These are phyloP conservation scores for Thalassaphorura encarpata DNA, from an alignment of 1,140 invertebrate genomes.

Conservation along the genomic window DNA sequence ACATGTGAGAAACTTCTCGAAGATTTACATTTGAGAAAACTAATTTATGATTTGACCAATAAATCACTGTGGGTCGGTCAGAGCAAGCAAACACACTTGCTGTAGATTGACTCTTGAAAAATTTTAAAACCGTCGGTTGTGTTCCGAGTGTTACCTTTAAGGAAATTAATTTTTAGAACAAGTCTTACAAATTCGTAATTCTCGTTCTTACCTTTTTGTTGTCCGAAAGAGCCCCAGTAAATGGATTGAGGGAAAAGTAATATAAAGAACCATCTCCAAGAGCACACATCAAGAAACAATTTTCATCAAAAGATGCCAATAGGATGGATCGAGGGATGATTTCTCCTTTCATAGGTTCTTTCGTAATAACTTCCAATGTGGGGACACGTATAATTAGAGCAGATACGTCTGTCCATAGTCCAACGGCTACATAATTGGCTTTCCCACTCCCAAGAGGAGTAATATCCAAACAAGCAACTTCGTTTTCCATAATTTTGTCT, in stretches of 20 bases:
- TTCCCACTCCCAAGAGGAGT: conserved; percentile 58
- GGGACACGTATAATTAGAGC: conserved; percentile 73
- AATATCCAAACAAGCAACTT: conserved; percentile 94
- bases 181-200: not conserved
- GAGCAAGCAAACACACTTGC: conserved; percentile 98
- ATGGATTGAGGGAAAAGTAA: conserved; percentile 77
- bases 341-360: conserved; percentile 82
- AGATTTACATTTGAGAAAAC: conserved; percentile 99
- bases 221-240: conserved; percentile 59
- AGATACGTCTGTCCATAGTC: conserved; percentile 96
- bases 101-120: conserved; percentile 82
- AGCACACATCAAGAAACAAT: conserved; percentile 82
- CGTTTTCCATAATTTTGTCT: conserved; percentile 66
- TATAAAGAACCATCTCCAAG: conserved; percentile 96
- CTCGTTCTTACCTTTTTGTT: conserved; percentile 60
- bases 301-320: conserved; percentile 86
- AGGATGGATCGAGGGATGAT: conserved; percentile 92
- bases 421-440: conserved; percentile 74
- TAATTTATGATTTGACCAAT: conserved; percentile 96
- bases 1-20: conserved; percentile 97
- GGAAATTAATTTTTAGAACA: not conserved
- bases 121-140: conserved; percentile 85
- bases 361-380: conserved; percentile 62
- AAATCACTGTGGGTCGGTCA: conserved; percentile 96
- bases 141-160: conserved; percentile 78